Evolutionary conservation across 2,797 vertebrate species (phyloP).

Genomic region (Mus spretus): DNA sequence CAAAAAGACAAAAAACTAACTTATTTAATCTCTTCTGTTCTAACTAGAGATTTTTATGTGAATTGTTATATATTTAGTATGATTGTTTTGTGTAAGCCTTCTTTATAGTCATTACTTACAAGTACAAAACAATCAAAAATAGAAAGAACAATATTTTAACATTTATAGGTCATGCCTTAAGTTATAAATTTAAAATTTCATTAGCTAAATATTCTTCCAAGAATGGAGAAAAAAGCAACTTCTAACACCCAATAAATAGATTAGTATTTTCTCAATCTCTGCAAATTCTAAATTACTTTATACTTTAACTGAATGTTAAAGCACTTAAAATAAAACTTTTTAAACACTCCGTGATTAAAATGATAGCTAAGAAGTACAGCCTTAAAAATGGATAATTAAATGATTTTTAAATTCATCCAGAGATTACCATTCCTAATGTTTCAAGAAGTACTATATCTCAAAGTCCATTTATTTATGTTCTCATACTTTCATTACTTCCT

Average conservation of each 20-base stretch:
- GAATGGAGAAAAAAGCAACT: neutral
- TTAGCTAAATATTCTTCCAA: neutral
- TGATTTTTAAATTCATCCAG: neutral
- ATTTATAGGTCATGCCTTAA: neutral
- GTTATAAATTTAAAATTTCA: neutral
- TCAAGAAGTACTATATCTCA: neutral
- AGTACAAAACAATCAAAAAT: neutral
- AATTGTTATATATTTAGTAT: neutral
- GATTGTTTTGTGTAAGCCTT: neutral
- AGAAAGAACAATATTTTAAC: neutral
- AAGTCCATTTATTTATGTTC: neutral
- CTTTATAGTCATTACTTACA: neutral
- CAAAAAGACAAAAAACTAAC: neutral
- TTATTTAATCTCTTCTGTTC: neutral
- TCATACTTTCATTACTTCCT: neutral
- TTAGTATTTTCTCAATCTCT: neutral
- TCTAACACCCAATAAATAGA: neutral
- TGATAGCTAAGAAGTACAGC: neutral
- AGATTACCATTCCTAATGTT: neutral
- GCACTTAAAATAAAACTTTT: neutral
- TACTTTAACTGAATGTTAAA: neutral
- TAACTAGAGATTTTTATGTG: neutral
- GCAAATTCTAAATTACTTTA: neutral
- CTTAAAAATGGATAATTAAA: neutral
- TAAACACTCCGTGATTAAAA: constrained; percentile 7